Conservation (phyloP, 2,888 invertebrate species). For the Carpatolechia fugitivella region DNA sequence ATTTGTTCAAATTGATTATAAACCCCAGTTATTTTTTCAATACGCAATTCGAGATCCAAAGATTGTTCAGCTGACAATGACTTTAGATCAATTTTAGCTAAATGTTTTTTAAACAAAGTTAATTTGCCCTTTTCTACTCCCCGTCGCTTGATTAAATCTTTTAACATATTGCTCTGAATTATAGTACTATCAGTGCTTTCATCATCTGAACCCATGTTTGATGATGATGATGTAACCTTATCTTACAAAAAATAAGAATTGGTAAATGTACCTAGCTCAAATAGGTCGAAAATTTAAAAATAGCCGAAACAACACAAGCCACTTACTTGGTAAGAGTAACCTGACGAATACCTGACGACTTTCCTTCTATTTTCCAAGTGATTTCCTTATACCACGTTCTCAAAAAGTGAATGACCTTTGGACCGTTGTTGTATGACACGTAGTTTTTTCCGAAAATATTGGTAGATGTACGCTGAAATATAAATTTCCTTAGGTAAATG, state of each 20-base stretch:
- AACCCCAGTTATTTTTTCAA: not conserved
- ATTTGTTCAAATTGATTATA: not conserved
- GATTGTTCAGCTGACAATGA: not conserved
- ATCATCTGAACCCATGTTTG: not conserved
- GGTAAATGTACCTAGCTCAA: not conserved
- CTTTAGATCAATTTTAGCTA: not conserved
- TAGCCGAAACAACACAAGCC: too few species aligned
- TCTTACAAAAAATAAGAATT: not conserved
- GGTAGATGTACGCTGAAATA: too few species aligned
- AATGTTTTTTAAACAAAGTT: not conserved
- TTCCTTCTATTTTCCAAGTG: conserved; percentile 37
- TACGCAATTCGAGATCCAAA: not conserved
- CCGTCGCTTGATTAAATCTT: not conserved
- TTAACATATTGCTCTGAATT: not conserved
- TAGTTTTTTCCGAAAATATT: too few species aligned
- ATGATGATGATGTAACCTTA: not conserved
- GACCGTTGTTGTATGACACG: too few species aligned
- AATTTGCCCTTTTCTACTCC: too few species aligned
- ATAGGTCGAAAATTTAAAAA: not conserved
- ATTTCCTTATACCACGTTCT: too few species aligned
- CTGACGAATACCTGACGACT: not conserved
- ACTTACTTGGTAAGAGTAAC: not conserved
- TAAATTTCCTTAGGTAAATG: too few species aligned
- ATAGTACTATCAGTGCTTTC: not conserved
- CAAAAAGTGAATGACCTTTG: too few species aligned